Conservation (phyloP, 1,140 invertebrate genomes). For the Hestina assimilis region DNA sequence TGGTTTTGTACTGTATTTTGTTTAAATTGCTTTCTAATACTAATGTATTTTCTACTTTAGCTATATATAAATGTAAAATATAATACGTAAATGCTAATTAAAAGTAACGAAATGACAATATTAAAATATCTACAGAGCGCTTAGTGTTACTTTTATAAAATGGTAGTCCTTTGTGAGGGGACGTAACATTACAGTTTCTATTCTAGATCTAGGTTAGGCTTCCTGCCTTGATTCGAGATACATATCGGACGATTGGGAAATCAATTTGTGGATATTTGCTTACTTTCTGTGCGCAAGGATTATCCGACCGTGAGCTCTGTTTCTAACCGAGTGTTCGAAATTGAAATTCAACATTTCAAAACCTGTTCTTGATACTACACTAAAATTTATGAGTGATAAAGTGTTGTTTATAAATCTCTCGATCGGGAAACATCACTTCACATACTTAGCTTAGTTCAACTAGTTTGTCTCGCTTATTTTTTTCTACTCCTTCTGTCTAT, state of each 20-base stretch:
- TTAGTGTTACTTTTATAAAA: constrained; percentile 63
- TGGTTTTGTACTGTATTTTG: constrained; percentile 49
- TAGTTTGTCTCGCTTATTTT: too few relatives aligned
- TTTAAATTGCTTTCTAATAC: constrained; percentile 21
- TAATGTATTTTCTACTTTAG: constrained; percentile 34
- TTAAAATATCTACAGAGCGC: constrained; percentile 68
- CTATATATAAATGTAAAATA: constrained; percentile 62
- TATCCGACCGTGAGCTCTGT: background rate
- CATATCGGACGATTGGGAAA: constrained; percentile 26
- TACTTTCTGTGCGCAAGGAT: constrained; percentile 17
- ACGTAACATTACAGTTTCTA: constrained; percentile 53
- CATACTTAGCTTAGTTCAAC: too few relatives aligned
- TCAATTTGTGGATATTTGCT: constrained; percentile 37
- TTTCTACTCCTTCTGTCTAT: too few relatives aligned
- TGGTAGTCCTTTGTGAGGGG: constrained; percentile 63
- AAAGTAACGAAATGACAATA: constrained; percentile 75
- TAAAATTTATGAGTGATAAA: too few relatives aligned
- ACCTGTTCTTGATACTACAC: background rate
- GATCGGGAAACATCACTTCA: too few relatives aligned
- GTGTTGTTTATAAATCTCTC: too few relatives aligned
- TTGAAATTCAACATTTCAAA: background rate
- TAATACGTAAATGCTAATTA: constrained; percentile 66
- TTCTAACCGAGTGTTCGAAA: background rate
- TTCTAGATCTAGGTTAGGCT: constrained; percentile 49
- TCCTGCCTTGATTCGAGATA: constrained; percentile 41